Percentiles rank a stretch among this genome's conserved stretches.
Evolutionary conservation across 2,113 vertebrate genomes (phyloP).

Genomic region (Gnathonemus longibarbis): DNA sequence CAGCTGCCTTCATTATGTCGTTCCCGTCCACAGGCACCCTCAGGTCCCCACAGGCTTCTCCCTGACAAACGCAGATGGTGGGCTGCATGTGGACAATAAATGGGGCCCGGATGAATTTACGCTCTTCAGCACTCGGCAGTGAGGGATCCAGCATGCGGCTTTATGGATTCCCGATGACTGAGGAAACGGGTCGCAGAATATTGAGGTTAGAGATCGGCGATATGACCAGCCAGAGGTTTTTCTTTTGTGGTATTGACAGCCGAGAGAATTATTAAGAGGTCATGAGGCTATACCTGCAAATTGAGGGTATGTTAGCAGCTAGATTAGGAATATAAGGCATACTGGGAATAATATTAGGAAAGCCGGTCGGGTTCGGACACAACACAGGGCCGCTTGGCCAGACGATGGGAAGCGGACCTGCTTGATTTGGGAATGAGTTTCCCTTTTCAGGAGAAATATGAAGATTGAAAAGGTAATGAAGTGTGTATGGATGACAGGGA

Average conservation of each 20-base stretch:
- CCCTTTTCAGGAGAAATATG: not conserved
- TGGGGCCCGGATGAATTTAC: not conserved
- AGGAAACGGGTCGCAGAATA: not conserved
- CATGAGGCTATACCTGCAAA: not conserved
- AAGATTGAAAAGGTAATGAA: not conserved
- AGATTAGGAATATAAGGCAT: not conserved
- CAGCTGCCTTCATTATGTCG: not conserved
- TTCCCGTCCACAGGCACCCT: not conserved
- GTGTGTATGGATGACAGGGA: not conserved
- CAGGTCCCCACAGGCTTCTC: not conserved
- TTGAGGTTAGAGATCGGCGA: slow-evolving; percentile 11
- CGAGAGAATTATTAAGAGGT: not conserved
- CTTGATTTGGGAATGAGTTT: not conserved
- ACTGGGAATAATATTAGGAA: not conserved
- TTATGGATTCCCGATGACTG: not conserved
- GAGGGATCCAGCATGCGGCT: not conserved
- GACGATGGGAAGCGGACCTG: not conserved
- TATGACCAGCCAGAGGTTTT: not conserved
- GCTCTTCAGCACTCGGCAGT: not conserved
- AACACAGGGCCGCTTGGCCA: not conserved
- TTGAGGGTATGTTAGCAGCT: not conserved
- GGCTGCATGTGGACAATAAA: not conserved
- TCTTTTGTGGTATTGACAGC: not conserved
- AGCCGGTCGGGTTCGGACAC: not conserved
- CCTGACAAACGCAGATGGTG: not conserved